These are phyloP conservation scores for Characodon lateralis DNA, from an alignment of 2,797 vertebrate genomes.

Conservation along the genomic window DNA sequence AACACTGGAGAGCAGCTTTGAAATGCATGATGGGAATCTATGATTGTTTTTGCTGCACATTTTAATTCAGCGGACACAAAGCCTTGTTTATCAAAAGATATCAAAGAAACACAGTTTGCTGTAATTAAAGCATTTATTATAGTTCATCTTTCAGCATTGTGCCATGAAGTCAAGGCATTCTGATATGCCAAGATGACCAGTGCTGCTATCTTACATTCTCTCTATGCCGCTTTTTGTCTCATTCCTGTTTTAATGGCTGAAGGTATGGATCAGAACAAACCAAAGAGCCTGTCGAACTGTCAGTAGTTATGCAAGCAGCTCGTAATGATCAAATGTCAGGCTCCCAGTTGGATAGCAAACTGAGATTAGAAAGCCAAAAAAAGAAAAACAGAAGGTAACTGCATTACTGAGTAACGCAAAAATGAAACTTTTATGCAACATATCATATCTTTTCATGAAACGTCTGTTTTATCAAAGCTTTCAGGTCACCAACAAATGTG, in stretches of 20 bases:
- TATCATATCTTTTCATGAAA: background rate
- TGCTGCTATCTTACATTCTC: slow-evolving; percentile 25
- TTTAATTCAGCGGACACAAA: slow-evolving; percentile 20
- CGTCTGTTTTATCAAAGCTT: background rate
- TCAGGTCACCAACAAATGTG: background rate
- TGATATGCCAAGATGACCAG: slow-evolving; percentile 34
- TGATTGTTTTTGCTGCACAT: slow-evolving; percentile 10
- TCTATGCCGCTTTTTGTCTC: slow-evolving; percentile 34
- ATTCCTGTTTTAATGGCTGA: slow-evolving; percentile 40
- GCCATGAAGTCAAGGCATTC: slow-evolving; percentile 26
- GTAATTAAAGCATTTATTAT: slow-evolving; percentile 37
- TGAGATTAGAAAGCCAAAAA: slow-evolving; percentile 18
- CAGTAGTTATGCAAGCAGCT: slow-evolving; percentile 47
- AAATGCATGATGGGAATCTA: slow-evolving; percentile 33
- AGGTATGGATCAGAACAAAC: slow-evolving; percentile 48
- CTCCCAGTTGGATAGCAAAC: slow-evolving; percentile 22
- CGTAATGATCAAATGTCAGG: slow-evolving; percentile 45
- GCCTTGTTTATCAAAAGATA: slow-evolving; percentile 43
- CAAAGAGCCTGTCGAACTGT: slow-evolving; percentile 51
- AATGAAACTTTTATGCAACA: slow-evolving; percentile 10
- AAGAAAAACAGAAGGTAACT: slow-evolving; percentile 40
- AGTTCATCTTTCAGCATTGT: slow-evolving; percentile 20
- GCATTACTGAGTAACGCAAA: slow-evolving; percentile 18
- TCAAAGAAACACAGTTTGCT: slow-evolving; percentile 16
- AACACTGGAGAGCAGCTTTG: slow-evolving; percentile 42